These are phyloP conservation scores for Parochlus steinenii DNA, from an alignment of 2,888 invertebrate genomes.

Conservation along the genomic window DNA sequence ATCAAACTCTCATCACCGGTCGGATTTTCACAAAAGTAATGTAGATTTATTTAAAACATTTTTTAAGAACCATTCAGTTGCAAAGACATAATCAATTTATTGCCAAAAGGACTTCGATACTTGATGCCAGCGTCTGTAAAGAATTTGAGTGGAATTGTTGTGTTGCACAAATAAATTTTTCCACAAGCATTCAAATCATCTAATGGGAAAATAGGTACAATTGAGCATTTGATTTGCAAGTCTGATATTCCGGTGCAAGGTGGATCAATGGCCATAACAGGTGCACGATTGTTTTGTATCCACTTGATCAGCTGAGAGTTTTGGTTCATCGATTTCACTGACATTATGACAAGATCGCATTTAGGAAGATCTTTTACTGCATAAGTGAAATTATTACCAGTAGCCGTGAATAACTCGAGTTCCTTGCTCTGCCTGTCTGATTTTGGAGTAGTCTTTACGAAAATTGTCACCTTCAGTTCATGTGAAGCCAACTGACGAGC, in stretches of 20 bases:
- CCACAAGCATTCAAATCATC: slow-evolving; percentile 43
- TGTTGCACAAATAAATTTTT: slow-evolving; percentile 68
- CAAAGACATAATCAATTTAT: too few species aligned
- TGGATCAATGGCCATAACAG: slow-evolving; percentile 60
- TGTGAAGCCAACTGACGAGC: slow-evolving; percentile 70
- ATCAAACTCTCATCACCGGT: too few species aligned
- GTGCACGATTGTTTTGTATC: slow-evolving; percentile 51
- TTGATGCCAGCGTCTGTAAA: slow-evolving; percentile 57
- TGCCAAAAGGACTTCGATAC: too few species aligned
- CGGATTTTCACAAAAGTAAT: too few species aligned
- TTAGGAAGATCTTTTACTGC: slow-evolving; percentile 33
- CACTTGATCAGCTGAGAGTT: slow-evolving; percentile 43
- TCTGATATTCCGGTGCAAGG: slow-evolving; percentile 48
- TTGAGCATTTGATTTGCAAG: slow-evolving; percentile 43
- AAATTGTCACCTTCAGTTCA: slow-evolving; percentile 54
- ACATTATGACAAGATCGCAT: slow-evolving; percentile 30
- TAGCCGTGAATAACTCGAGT: slow-evolving; percentile 46
- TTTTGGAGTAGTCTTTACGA: slow-evolving; percentile 33
- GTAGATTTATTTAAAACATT: too few species aligned
- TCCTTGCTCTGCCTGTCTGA: slow-evolving; percentile 31
- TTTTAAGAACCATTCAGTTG: too few species aligned
- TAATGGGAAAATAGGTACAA: slow-evolving; percentile 54
- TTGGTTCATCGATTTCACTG: slow-evolving; percentile 23
- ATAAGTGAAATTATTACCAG: slow-evolving; percentile 39
- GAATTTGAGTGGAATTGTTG: slow-evolving; percentile 62